Percentiles rank a stretch among this genome's conserved stretches.
Evolutionary conservation across 2,113 vertebrate genomes (phyloP).

Genomic region (Spheniscus mendiculus): DNA sequence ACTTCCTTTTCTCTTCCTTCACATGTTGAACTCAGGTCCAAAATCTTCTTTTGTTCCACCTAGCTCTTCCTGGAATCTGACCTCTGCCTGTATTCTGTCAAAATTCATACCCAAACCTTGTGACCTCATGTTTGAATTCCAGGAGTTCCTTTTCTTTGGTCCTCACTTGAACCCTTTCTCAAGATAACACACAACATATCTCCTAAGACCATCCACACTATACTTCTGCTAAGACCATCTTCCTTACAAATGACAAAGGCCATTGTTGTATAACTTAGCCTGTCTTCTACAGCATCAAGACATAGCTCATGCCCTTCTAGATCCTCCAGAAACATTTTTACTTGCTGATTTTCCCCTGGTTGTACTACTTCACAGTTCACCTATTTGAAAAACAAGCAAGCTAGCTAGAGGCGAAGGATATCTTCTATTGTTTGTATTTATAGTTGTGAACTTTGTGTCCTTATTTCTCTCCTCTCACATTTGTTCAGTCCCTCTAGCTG

Average conservation of each 20-base stretch:
- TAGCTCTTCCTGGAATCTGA: background rate
- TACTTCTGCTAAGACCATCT: background rate
- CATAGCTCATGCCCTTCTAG: background rate
- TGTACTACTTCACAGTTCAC: background rate
- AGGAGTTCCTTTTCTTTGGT: background rate
- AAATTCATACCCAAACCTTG: background rate
- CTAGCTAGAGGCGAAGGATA: background rate
- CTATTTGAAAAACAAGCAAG: background rate
- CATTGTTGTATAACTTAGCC: background rate
- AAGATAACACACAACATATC: background rate
- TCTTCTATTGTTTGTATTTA: conserved; percentile 1
- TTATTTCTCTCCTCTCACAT: background rate
- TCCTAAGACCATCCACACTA: background rate
- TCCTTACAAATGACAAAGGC: background rate
- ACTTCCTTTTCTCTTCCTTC: background rate
- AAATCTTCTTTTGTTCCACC: background rate
- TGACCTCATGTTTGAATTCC: background rate
- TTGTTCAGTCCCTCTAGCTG: background rate
- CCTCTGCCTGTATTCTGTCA: background rate
- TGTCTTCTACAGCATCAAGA: background rate
- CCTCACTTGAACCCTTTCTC: background rate
- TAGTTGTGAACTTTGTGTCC: background rate
- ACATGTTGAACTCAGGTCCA: background rate
- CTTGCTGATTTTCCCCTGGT: background rate
- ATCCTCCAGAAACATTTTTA: background rate